Evolutionary conservation across 2,113 vertebrate genomes (phyloP), one percentile per base, ranked within the genome.

Genomic region (Ptychochromis oligacanthus): DNA sequence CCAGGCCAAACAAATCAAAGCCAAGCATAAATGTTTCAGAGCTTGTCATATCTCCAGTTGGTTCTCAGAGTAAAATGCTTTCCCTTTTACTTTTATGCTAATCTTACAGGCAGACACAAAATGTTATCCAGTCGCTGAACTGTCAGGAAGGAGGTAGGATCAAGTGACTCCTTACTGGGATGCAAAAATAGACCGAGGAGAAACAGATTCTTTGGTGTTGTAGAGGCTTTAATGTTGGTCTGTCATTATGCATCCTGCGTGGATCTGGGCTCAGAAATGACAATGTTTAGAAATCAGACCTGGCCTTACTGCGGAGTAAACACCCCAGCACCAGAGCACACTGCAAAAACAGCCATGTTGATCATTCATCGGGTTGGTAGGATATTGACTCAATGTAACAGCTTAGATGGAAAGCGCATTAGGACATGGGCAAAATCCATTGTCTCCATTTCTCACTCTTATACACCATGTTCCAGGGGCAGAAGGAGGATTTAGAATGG

Each of bases 131-230:
- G 80, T 86, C 80, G 70, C 88, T 90, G 82, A 92, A 86, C 70
- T 85, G 90, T 92, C 94, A 89, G 84, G 88, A 91, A 77, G 81
- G 65, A 88, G 85, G 83, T 55, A 91, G 92, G 91, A 93, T 93
- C 85, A 92, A 92, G 84, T 92, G 82, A 91, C 92, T 84, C 75
- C 89, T 87, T 81, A 86, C 83, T 82, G 78, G 80, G 88, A 93
- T 87, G 81, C 89, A 87, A 93, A 95, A 92, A 93, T 92, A 93
- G 92, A 89, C 79, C 87, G 72, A 91, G 89, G 83, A 92, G 90
- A 92, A 85, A 83, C 67, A 62, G 72, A 81, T 80, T 85, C 85
- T 91, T 92, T 92, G 83, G 90, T 87, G 75, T 79, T 85, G 83
- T 60, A 15, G 61, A 80, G 34, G 59, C 88, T 91, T 94, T 92